Conservation (phyloP, 2,113 vertebrate species). For the Pycnonotus jocosus region DNA sequence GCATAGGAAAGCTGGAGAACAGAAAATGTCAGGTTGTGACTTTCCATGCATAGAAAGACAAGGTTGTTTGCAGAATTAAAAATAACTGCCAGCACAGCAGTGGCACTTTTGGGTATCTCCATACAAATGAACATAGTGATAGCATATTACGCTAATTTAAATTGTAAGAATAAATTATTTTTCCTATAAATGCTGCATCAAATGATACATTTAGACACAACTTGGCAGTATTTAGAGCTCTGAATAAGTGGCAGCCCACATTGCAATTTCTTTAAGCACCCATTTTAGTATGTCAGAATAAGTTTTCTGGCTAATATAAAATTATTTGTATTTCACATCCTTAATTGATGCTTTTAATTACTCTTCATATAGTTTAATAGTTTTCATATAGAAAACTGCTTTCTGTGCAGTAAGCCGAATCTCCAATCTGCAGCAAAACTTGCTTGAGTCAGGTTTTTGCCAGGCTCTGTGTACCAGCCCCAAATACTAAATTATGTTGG, state of each 20-base stretch:
- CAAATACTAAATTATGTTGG: constrained; percentile 55
- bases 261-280: background rate
- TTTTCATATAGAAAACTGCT: constrained; percentile 56
- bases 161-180: constrained; percentile 28
- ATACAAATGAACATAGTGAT: background rate
- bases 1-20: background rate
- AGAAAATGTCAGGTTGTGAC: background rate
- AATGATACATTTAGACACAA: background rate
- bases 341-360: constrained; percentile 68
- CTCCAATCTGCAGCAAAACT: constrained; percentile 49
- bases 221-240: constrained; percentile 1
- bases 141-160: background rate
- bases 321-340: constrained; percentile 54
- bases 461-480: constrained; percentile 10
- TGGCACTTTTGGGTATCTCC: background rate
- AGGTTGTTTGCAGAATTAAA: background rate
- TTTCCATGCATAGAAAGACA: background rate
- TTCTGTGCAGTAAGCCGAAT: constrained; percentile 48
- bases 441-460: constrained; percentile 62
- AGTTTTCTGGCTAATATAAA: constrained; percentile 56
- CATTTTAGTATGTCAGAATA: constrained; percentile 34
- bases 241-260: background rate
- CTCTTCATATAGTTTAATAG: constrained; percentile 59
- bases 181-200: constrained; percentile 2
- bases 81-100: background rate